A percentile compares a stretch with the other conserved stretches of the same genome.
Evolutionary conservation across 2,888 invertebrate genomes (phyloP).

Genomic region (Agapostemon virescens): DNA sequence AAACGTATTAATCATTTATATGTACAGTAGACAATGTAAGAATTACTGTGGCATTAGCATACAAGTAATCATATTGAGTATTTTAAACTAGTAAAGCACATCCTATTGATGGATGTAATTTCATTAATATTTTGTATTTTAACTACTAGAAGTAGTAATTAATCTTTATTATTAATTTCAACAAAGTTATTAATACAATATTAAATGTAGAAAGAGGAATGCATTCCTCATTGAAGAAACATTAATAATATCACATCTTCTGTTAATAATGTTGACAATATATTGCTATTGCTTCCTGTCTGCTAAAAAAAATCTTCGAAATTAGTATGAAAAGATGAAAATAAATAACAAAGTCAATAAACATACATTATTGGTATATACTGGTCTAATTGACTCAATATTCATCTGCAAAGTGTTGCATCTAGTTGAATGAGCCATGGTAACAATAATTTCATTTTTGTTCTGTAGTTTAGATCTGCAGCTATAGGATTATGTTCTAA

Average conservation of each 20-base stretch:
- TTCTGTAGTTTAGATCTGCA: conserved; percentile 91
- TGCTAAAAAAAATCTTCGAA: conserved; percentile 25
- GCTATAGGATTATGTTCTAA: conserved; percentile 95
- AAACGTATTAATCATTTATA: conserved; percentile 1
- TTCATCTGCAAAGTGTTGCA: conserved; percentile 93
- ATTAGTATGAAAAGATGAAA: conserved; percentile 26
- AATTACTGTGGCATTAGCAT: background rate
- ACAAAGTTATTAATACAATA: conserved; percentile 13
- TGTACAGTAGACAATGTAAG: background rate
- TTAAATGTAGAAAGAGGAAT: conserved; percentile 32
- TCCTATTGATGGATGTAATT: background rate
- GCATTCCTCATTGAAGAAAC: conserved; percentile 4
- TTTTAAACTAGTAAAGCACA: background rate
- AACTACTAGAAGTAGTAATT: background rate
- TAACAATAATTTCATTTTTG: conserved; percentile 93
- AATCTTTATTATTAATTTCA: background rate
- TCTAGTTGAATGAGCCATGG: conserved; percentile 96
- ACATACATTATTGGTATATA: conserved; percentile 17
- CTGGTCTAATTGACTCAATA: conserved; percentile 1
- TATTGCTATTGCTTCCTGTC: background rate
- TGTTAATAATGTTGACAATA: background rate
- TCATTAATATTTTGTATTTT: background rate
- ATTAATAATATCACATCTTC: conserved; percentile 17
- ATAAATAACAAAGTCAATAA: conserved; percentile 26
- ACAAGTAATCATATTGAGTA: conserved; percentile 1